Evolutionary conservation across 30 jellyfish, hydroid and myxozoan species (phyloP).

Genomic region (Chrysaora quinquecirrha): DNA sequence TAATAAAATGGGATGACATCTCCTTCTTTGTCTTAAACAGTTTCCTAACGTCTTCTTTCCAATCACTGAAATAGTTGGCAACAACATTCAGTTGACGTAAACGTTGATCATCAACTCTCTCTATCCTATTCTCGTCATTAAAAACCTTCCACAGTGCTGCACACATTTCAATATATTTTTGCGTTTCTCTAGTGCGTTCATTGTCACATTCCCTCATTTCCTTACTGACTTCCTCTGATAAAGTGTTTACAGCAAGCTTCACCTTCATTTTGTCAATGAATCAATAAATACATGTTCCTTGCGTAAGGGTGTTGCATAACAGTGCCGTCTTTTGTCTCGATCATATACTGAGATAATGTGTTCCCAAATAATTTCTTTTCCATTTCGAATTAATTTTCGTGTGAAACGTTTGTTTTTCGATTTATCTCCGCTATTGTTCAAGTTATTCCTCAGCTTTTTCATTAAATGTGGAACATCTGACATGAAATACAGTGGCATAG

Average conservation of each 20-base stretch:
- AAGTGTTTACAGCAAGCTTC: slow-evolving; percentile 9
- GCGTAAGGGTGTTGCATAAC: neutral
- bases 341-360: neutral
- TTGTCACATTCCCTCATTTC: neutral
- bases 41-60: neutral
- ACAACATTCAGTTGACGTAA: neutral
- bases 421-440: neutral
- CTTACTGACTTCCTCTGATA: neutral
- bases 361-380: neutral
- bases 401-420: neutral
- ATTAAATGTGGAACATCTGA: slow-evolving; percentile 14
- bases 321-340: neutral
- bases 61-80: neutral
- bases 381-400: neutral
- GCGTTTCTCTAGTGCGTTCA: neutral
- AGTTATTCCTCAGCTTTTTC: slow-evolving; percentile 10
- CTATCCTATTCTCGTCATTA: neutral
- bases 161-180: neutral
- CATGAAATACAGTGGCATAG: slow-evolving; percentile 7
- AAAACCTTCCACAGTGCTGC: neutral
- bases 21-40: neutral
- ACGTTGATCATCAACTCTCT: neutral
- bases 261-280: slow-evolving; percentile 2
- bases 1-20: neutral
- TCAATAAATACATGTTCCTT: neutral